Conservation (phyloP, 2,113 vertebrate species). For the Erythrolamprus reginae region DNA sequence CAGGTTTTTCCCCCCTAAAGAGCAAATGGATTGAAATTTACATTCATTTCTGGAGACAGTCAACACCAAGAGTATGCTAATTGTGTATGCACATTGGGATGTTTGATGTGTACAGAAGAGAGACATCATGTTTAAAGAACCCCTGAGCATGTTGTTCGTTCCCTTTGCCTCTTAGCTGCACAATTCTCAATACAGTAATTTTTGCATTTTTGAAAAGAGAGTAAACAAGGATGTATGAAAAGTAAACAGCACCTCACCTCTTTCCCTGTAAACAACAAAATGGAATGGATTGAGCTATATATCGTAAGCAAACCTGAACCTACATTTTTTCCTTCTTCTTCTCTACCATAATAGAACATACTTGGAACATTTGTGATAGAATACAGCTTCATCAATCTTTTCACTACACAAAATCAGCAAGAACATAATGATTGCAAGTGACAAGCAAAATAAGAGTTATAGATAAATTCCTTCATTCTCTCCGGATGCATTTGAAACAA, state of each 20-base stretch:
- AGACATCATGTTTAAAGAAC: background rate
- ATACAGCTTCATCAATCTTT: background rate
- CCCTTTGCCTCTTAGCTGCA: background rate
- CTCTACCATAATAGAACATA: background rate
- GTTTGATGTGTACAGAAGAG: background rate
- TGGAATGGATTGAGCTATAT: background rate
- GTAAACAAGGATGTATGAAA: background rate
- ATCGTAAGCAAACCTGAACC: background rate
- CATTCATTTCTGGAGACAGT: background rate
- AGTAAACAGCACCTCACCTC: background rate
- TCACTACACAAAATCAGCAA: background rate
- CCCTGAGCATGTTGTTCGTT: background rate
- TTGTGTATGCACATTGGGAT: background rate
- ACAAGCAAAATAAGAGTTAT: background rate
- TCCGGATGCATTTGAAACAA: background rate
- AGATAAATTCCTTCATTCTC: background rate
- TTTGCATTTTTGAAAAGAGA: slow-evolving; percentile 20
- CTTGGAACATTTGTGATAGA: background rate
- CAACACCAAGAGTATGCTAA: background rate
- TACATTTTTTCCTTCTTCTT: background rate
- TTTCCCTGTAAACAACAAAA: background rate
- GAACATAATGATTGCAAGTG: background rate
- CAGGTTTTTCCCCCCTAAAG: background rate
- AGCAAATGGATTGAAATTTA: background rate
- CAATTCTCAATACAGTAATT: background rate